Evolutionary conservation across 2,797 vertebrate species (phyloP), one percentile per base, ranked within the genome.

Genomic region (Cyprinodon diabolis): DNA sequence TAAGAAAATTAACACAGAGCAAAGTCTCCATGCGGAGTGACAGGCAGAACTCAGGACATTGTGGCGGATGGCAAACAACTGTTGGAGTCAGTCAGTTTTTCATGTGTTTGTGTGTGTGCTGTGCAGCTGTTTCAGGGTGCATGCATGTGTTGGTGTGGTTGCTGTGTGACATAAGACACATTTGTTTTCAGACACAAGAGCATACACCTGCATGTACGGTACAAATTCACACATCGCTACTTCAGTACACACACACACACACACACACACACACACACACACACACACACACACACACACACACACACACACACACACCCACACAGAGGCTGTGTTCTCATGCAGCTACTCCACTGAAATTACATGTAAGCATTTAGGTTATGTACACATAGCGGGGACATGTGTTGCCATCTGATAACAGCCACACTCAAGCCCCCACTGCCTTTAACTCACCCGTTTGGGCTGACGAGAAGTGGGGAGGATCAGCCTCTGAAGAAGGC

Each of bases 1-100:
- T 94, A 95, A 93, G 92, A 96, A 95, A 95, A 87, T 91, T 90
- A 88, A 94, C 93, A 95, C 75, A 93, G 91, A 93, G 93, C 86
- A 91, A 93, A 91, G 88, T 91, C 92, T 94, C 94, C 94, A 94
- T 94, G 94, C 89, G 91, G 93, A 94, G 90, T 90, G 91, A 94
- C 91, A 90, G 89, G 90, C 89, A 92, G 89, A 92, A 91, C 87
- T 89, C 84, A 78, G 93, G 91, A 93, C 91, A 84, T 84, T 75
- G 88, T 90, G 86, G 79, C 86, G 86, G 77, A 90, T 83, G 86
- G 76, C 74, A 81, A 84, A 91, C 89, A 91, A 89, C 90, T 89
- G 90, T 86, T 89, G 81, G 81, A 72, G 74, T 78, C 75, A 86
- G 80, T 83, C 9, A 35, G 70, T 66, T 69, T 78, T 67, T 81